Percentiles rank a stretch among this genome's conserved stretches.
These are phyloP conservation scores for Halcyon malimbica DNA, from an alignment of 2,113 vertebrate species.

Conservation along the genomic window DNA sequence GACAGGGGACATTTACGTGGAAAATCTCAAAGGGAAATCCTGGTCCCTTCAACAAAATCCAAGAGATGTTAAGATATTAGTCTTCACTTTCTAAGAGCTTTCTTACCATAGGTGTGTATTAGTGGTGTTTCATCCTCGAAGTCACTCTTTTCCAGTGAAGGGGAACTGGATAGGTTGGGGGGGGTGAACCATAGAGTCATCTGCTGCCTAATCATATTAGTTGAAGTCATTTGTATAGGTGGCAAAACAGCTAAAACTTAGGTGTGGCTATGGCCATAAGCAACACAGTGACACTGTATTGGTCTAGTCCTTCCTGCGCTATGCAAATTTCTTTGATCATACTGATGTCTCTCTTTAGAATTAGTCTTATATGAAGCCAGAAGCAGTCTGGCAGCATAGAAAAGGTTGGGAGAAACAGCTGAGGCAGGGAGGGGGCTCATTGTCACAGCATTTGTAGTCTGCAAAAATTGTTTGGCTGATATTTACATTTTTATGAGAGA, in stretches of 20 bases:
- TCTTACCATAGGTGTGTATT: not conserved
- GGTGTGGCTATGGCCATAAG: not conserved
- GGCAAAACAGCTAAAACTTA: not conserved
- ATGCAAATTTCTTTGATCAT: not conserved
- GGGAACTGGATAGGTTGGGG: not conserved
- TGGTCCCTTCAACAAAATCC: not conserved
- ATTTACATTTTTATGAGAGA: constrained; percentile 2
- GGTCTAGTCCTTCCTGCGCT: not conserved
- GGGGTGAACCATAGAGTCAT: not conserved
- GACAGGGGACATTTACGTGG: not conserved
- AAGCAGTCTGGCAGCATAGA: not conserved
- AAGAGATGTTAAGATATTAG: not conserved
- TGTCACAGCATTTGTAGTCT: constrained; percentile 3
- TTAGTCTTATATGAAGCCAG: not conserved
- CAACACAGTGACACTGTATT: not conserved
- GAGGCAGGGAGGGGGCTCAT: not conserved
- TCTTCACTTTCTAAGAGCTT: not conserved
- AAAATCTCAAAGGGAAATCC: not conserved
- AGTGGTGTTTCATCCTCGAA: not conserved
- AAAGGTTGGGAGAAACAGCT: not conserved
- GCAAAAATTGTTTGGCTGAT: constrained; percentile 36
- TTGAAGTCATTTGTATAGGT: not conserved
- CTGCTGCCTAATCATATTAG: not conserved
- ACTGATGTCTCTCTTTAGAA: not conserved
- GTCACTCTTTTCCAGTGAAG: not conserved